phyloP scores from a whole-genome alignment of 2,888 invertebrate genomes.

The Allygus modestus region DNA sequence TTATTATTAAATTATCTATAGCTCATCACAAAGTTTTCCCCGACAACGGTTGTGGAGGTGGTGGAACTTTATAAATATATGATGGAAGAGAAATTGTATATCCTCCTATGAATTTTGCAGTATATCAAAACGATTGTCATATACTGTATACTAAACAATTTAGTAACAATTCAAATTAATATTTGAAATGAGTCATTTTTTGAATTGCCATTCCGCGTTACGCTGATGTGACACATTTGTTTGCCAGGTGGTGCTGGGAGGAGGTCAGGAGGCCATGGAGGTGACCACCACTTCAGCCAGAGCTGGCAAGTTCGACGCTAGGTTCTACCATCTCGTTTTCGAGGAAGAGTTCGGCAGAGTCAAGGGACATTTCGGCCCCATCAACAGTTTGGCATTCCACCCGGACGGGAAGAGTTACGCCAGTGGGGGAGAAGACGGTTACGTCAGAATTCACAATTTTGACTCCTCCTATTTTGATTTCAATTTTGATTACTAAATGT shows the following conservation, averaged over 20 bases:
- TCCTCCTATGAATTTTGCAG: too few species aligned
- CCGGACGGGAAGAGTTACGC: constrained; percentile 98
- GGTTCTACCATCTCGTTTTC: constrained; percentile 95
- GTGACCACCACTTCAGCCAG: constrained; percentile 96
- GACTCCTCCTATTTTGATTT: constrained; percentile 98
- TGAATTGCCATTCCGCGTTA: too few species aligned
- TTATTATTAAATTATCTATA: too few species aligned
- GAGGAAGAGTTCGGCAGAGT: constrained; percentile 98
- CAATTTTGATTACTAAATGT: constrained; percentile 87
- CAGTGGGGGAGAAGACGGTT: constrained; percentile 99
- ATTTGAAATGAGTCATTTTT: too few species aligned
- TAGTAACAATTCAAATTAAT: too few species aligned
- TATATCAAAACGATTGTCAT: too few species aligned
- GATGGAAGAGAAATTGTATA: too few species aligned
- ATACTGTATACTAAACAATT: too few species aligned
- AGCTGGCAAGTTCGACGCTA: constrained; percentile 97
- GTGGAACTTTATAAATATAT: too few species aligned
- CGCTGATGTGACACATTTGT: too few species aligned
- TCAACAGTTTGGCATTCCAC: constrained; percentile 98
- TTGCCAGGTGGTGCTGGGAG: constrained; percentile 90
- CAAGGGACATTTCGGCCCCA: constrained; percentile 99
- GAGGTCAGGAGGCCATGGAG: constrained; percentile 99
- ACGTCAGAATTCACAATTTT: constrained; percentile 96
- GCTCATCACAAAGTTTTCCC: too few species aligned
- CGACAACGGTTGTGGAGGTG: too few species aligned